Evolutionary conservation across 92 coral and sea anemone genomes (phyloP).

Genomic region (Umimayanthus kanabou): DNA sequence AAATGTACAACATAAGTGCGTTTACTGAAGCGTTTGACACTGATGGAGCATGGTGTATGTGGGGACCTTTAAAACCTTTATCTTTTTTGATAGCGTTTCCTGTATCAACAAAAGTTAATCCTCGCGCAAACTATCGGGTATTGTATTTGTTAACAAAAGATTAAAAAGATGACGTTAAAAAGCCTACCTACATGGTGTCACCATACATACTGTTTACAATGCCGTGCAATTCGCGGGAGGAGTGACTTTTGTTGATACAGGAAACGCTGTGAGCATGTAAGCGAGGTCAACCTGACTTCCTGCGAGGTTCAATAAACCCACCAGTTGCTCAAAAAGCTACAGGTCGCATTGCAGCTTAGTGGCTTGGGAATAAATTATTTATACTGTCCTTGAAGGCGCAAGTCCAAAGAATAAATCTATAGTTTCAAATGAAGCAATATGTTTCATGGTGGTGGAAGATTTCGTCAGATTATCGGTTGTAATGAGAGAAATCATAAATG

Average conservation of each 20-base stretch:
- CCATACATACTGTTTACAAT: too few relatives aligned
- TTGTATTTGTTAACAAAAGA: neutral
- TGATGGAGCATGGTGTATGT: neutral
- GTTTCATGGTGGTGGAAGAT: conserved; percentile 16
- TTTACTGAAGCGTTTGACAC: neutral
- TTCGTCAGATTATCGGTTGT: conserved; percentile 42
- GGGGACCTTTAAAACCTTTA: neutral
- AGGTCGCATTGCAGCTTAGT: conserved; percentile 3
- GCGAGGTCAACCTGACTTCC: conserved; percentile 60
- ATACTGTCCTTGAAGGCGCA: conserved; percentile 28
- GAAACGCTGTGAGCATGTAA: conserved; percentile 61
- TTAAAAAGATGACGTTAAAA: neutral
- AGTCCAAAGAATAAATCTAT: conserved; percentile 11
- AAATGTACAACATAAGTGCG: neutral
- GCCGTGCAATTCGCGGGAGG: neutral
- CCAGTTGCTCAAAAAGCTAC: conserved; percentile 60
- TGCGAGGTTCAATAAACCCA: conserved; percentile 51
- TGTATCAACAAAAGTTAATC: conserved; percentile 28
- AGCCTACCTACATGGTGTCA: too few relatives aligned
- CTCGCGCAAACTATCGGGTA: neutral
- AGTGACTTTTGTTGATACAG: conserved; percentile 47
- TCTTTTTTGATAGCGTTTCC: conserved; percentile 48
- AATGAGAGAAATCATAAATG: conserved; percentile 87
- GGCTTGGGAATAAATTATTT: conserved; percentile 33
- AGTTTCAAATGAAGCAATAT: conserved; percentile 30